Base-by-base conservation (phyloP, 92 coral and sea anemone genomes). In the Parazoanthus darwini region DNA sequence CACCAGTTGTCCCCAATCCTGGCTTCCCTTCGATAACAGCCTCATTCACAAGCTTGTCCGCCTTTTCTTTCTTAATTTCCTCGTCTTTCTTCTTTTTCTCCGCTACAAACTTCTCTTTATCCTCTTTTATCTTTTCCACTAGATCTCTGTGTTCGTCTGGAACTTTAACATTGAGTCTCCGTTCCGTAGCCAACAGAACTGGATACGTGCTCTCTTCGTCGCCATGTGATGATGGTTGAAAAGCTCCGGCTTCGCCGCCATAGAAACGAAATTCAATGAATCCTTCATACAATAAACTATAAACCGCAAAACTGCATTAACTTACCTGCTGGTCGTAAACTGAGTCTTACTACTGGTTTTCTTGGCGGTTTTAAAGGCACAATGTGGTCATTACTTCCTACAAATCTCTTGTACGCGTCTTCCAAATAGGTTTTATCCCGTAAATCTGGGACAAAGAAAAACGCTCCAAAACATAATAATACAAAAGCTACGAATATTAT, bases 381-480 rank as follows among this genome's bases (percentile, higher is more conserved):
- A n/a, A 94, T 91, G 66, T 92, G 88, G 2, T 94, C 95, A 4
- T 93, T 90, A 39, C 90, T 93, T 3, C 97, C 95, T 9, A 96
- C 97, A 90, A 97, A 97, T 15, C 94, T 86, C 50, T 90, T 91
- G 90, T 97, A 95, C 42, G 97, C 99, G 87, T 94, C 93, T 86
- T 94, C 98, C 26, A 93, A 88, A 68, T 94, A 97, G 0, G 93
- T 90, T 67, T 94, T 86, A 83, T 95, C 94, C 58, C 96, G 89
- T 35, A 97, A 86, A 78, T 97, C 99, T 29, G 99, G 99, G 35
- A 97, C 99, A 90, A 96, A 97, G 80, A 97, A 95, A 85, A 97
- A 97, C 67, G 99, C 99, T 3, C 99, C 99, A 85, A 97, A 97
- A 91, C 98, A 95, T 88, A 97, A 82, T 78, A 93, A 82, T 75